Base-by-base conservation (phyloP, 2,113 vertebrate genomes). In the Hydrolagus affinis region DNA sequence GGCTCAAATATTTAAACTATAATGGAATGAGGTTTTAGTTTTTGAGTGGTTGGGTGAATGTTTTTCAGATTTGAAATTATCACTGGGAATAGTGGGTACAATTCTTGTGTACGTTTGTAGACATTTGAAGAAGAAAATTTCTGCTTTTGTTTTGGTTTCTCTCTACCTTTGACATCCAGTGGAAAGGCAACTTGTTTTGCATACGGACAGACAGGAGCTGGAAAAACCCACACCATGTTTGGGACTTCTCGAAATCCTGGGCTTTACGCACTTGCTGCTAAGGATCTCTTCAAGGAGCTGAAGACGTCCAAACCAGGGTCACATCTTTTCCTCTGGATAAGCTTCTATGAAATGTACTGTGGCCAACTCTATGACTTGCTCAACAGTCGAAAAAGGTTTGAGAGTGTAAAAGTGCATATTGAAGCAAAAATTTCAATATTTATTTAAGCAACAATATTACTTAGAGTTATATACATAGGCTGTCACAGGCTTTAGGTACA, bases 261-360 rank as follows among this genome's bases (percentile, higher is more conserved):
- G 60, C 91, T 98, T 11, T 97, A 98, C 0, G 94, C 93, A 19
- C 87, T 97, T 89, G 96, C 96, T 85, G 96, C 92, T 44, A 91
- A 85, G 88, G 96, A 97, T 90, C 96, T 98, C 90, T 98, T 98
- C 86, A 87, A 88, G 71, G 92, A 94, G 73, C 90, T 97, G 60
- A 92, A 94, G 87, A 66, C 88, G 0, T 87, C 92, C 68, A 90
- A 89, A 19, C 85, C 88, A 85, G 88, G 85, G 85, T 91, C 86
- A 68, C 89, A 89, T 17, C 90, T 90, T 66, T 88, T 88, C 76
- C 95, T 97, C 87, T 93, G 93, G 88, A 94, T 97, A 91, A 98
- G 96, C 87, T 98, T 97, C 89, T 97, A 96, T 88, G 96, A 98
- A 90, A 97, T 98, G 87, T 98, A 98, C 92, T 96, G 96, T 57